These are phyloP conservation scores for Dasyprocta punctata DNA, from an alignment of 2,113 vertebrate genomes.

Conservation along the genomic window DNA sequence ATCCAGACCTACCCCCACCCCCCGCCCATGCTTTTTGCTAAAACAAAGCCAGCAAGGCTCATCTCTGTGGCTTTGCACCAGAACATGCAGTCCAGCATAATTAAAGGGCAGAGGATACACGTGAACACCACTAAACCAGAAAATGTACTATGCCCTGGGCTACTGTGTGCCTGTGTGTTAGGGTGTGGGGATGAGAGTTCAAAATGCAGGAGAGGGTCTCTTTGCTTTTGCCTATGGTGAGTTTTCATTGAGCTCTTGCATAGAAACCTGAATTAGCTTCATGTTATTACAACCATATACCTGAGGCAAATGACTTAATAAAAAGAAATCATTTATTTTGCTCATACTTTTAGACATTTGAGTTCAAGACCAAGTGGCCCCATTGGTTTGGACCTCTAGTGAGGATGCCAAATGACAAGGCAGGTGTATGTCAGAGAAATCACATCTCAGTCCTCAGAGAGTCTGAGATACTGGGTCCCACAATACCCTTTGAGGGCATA, in stretches of 20 bases:
- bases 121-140: constrained; percentile 2
- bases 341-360: not conserved
- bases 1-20: not conserved
- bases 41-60: constrained; percentile 45
- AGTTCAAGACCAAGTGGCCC: not conserved
- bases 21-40: too few species aligned
- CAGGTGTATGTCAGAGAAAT: not conserved
- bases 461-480: not conserved
- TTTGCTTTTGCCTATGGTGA: not conserved
- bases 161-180: not conserved
- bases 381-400: not conserved
- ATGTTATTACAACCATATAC: not conserved
- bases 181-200: not conserved
- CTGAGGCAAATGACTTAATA: not conserved
- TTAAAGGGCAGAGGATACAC: constrained; percentile 44
- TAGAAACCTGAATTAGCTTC: not conserved
- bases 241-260: not conserved
- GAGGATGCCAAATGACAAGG: too few species aligned
- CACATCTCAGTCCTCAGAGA: not conserved
- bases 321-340: not conserved
- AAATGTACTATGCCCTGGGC: not conserved
- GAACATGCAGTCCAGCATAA: not conserved
- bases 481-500: not conserved
- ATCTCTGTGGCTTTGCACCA: constrained; percentile 20
- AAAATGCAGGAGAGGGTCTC: not conserved